phyloP scores from a whole-genome alignment of 2,888 invertebrate genomes.

The Hypomecis atomaria region DNA sequence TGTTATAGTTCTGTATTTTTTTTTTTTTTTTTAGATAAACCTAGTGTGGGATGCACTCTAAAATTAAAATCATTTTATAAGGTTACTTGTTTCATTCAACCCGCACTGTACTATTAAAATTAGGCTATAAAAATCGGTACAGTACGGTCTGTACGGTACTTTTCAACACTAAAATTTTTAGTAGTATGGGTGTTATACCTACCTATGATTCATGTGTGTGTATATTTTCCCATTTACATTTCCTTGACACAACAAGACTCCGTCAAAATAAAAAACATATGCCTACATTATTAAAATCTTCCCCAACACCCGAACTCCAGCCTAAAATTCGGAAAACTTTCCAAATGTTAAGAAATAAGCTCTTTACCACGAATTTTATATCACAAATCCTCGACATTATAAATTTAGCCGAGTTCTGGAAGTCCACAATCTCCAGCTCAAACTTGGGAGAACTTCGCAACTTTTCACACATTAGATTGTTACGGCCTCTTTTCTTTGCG shows the following conservation, averaged over 20 bases:
- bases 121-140: no score
- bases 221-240: no score
- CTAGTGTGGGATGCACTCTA: no score
- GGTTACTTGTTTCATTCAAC: no score
- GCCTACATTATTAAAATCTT: slow-evolving; percentile 20
- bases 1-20: no score
- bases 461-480: slow-evolving; percentile 41
- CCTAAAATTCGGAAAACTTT: slow-evolving; percentile 10
- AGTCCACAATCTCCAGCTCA: slow-evolving; percentile 29
- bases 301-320: slow-evolving; percentile 6
- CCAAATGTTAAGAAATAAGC: slow-evolving; percentile 25
- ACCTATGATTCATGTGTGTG: no score
- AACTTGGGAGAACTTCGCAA: slow-evolving; percentile 26
- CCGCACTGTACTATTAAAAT: no score
- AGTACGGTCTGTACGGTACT: no score
- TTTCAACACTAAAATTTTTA: no score
- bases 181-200: no score
- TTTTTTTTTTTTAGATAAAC: no score
- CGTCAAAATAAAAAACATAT: slow-evolving; percentile 13
- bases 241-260: not conserved
- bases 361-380: slow-evolving; percentile 25
- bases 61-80: no score
- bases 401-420: slow-evolving; percentile 22
- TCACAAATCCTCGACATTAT: slow-evolving; percentile 29
- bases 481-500: slow-evolving; percentile 33